phyloP scores from a whole-genome alignment of 2,113 vertebrate genomes.

The Poeciliopsis turrubarensis region DNA sequence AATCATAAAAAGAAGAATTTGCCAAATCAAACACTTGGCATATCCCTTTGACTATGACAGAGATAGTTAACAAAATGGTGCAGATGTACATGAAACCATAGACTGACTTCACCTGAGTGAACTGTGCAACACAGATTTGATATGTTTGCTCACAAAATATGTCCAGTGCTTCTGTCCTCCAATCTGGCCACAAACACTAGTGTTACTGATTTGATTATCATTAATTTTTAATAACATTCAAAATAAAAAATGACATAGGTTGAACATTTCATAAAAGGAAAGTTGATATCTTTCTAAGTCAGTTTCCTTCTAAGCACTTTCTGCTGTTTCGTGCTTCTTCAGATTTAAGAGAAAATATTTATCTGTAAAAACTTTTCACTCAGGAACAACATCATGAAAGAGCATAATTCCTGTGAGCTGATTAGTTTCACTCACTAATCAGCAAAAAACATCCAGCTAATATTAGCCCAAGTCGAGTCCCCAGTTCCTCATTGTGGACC shows the following conservation, averaged over 20 bases:
- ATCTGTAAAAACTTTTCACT: too few relatives aligned
- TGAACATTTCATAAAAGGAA: too few relatives aligned
- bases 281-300: too few relatives aligned
- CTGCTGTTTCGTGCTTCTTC: too few relatives aligned
- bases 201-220: too few relatives aligned
- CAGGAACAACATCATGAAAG: too few relatives aligned
- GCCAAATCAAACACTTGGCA: background rate
- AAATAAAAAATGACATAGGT: too few relatives aligned
- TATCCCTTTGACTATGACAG: background rate
- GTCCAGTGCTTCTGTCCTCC: background rate
- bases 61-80: background rate
- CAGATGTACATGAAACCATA: background rate
- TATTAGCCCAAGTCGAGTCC: background rate
- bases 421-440: too few relatives aligned
- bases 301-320: too few relatives aligned
- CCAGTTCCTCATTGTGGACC: constrained; percentile 3
- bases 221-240: too few relatives aligned
- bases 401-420: background rate
- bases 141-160: constrained; percentile 13
- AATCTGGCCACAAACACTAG: background rate
- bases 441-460: background rate
- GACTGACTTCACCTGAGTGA: background rate
- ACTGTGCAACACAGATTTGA: background rate
- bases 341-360: too few relatives aligned
- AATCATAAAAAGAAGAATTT: background rate